Evolutionary conservation across 1,140 invertebrate species (phyloP).

Genomic region (Trichonephila inaurata): DNA sequence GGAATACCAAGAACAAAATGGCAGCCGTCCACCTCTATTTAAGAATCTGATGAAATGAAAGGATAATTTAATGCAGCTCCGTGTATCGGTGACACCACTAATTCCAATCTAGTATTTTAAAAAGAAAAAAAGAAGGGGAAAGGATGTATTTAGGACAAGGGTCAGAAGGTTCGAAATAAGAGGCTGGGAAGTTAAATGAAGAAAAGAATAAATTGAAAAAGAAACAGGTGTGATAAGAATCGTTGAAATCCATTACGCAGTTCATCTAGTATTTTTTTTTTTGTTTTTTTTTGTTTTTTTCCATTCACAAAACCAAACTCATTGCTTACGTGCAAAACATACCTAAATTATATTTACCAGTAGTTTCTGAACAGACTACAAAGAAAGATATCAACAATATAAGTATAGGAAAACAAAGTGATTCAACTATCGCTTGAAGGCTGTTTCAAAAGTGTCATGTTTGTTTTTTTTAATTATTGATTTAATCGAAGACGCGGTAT

Average conservation of each 20-base stretch:
- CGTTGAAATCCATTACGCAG: neutral
- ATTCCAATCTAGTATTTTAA: neutral
- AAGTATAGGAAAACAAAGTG: too few relatives aligned
- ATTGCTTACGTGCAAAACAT: neutral
- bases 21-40: neutral
- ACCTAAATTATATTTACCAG: too few relatives aligned
- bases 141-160: neutral
- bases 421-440: too few relatives aligned
- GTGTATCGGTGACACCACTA: neutral
- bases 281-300: neutral
- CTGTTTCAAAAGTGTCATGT: too few relatives aligned
- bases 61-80: neutral
- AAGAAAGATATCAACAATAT: too few relatives aligned
- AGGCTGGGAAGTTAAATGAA: neutral
- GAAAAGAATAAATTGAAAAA: neutral
- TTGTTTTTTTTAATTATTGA: too few relatives aligned
- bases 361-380: too few relatives aligned
- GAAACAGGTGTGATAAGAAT: neutral
- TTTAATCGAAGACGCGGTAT: too few relatives aligned
- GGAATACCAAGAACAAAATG: neutral
- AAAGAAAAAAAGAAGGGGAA: neutral
- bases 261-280: neutral
- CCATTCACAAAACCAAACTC: neutral
- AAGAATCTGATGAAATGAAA: neutral
- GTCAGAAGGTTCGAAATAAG: neutral